These are phyloP conservation scores for Platycnemis pennipes DNA, from an alignment of 2,888 invertebrate genomes.

Conservation along the genomic window DNA sequence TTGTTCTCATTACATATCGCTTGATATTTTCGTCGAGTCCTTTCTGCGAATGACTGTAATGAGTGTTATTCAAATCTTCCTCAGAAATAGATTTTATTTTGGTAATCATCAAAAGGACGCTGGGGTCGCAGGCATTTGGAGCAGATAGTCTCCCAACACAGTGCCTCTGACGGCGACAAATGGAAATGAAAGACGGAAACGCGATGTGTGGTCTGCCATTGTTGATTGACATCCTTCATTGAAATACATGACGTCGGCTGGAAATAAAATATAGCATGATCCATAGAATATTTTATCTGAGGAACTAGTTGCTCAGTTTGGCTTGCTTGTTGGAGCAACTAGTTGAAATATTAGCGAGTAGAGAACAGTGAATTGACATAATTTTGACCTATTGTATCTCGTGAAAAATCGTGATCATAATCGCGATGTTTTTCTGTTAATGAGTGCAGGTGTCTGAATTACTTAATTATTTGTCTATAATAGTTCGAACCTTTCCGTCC, in stretches of 20 bases:
- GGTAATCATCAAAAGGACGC: neutral
- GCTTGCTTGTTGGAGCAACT: too few relatives aligned
- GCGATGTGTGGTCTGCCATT: neutral
- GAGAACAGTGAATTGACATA: too few relatives aligned
- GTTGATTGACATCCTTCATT: neutral
- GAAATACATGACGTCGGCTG: neutral
- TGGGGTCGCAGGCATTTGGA: neutral
- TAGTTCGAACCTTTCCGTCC: too few relatives aligned
- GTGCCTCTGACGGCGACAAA: neutral
- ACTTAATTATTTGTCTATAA: too few relatives aligned
- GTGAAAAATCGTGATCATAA: too few relatives aligned
- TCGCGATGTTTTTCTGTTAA: too few relatives aligned
- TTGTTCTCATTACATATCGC: neutral
- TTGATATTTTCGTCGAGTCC: conserved; percentile 12
- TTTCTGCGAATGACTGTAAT: conserved; percentile 21
- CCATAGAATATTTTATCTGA: neutral
- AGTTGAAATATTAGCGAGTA: too few relatives aligned
- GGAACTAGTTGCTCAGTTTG: neutral
- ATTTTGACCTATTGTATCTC: too few relatives aligned
- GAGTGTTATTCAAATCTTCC: conserved; percentile 23
- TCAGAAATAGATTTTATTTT: conserved; percentile 8
- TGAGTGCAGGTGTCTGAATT: too few relatives aligned
- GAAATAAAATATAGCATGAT: neutral
- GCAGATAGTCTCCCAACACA: neutral
- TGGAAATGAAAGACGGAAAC: neutral